Evolutionary conservation across 2,113 vertebrate species (phyloP), one percentile per base, ranked within the genome.

Genomic region (Scytalopus superciliaris): DNA sequence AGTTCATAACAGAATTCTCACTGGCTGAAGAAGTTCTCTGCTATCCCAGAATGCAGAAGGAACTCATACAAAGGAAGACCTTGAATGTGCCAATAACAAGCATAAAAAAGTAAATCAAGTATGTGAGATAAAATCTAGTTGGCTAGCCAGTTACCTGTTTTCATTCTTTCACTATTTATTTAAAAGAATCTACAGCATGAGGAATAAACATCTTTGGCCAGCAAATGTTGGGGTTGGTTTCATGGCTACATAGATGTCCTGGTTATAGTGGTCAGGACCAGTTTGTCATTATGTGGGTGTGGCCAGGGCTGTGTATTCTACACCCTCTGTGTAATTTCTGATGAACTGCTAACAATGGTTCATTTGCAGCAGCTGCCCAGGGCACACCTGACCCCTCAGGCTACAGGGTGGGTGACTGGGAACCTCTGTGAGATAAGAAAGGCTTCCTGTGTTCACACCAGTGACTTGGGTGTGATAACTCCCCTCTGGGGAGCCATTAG

Each of bases 51-150:
- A 64, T 27, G 28, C n/a, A 83, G 56, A 23, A 50, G 27, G 23
- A 84, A 68, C 18, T 63, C n/a, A 42, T 25, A 63, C 30, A 78
- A 91, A 82, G 16, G 5, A 64, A 16, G 18, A 52, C 31, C 17
- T 18, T 45, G 19, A 56, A 40, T 2, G 3, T 2, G 3, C 10
- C 44, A 64, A 14, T 30, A 44, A 79, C 0, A 0, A 73, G 7
- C 44, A 86, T 19, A 57, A 53, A 62, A 28, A 3, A 0, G 2
- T 28, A 62, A 49, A 81, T 72, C 53, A 83, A 40, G 27, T 19
- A 80, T 19, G 4, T 45, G 68, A 62, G 31, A 73, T 10, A 62
- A 79, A 91, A 85, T 45, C n/a, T 67, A 88, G 31, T 1, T 57
- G n/a, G 28, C 30, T 27, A 70, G 45, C 0, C 21, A 55, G 31